These are phyloP conservation scores for Idaea biselata DNA, from an alignment of 2,888 invertebrate species.

Conservation along the genomic window DNA sequence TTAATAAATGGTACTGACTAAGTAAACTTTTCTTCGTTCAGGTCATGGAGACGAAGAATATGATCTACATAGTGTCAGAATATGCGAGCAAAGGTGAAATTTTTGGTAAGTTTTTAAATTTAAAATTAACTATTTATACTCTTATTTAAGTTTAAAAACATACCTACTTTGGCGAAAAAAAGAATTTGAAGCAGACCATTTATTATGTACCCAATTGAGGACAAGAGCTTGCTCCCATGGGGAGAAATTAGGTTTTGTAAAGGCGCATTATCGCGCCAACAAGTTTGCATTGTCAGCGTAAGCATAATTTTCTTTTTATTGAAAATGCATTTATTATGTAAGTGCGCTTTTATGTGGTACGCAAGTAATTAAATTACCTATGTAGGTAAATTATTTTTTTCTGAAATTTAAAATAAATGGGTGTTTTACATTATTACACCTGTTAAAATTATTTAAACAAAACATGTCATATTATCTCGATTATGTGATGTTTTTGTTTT, in stretches of 20 bases:
- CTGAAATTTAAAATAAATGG: too few relatives aligned
- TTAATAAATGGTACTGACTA: not conserved
- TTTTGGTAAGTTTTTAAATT: slow-evolving; percentile 88
- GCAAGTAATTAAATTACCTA: too few relatives aligned
- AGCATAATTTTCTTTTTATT: too few relatives aligned
- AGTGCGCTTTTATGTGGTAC: too few relatives aligned
- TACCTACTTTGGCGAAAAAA: not conserved
- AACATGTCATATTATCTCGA: not conserved
- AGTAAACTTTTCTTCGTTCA: slow-evolving; percentile 64
- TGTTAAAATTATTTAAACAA: not conserved
- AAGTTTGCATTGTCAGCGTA: not conserved
- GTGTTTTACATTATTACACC: too few relatives aligned
- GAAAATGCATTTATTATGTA: too few relatives aligned
- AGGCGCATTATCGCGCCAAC: not conserved
- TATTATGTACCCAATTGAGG: not conserved
- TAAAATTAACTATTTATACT: slow-evolving; percentile 19
- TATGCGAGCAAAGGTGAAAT: slow-evolving; percentile 99
- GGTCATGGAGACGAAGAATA: slow-evolving; percentile 99
- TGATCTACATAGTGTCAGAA: slow-evolving; percentile 99
- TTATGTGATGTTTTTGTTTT: not conserved
- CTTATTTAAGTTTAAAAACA: not conserved
- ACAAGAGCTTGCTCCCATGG: not conserved
- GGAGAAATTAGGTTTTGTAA: not conserved
- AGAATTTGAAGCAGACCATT: not conserved
- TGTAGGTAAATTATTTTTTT: too few relatives aligned